Percentiles rank a stretch among this genome's conserved stretches.
phyloP scores from a whole-genome alignment of 64 coral and sea anemone species.

The Stichodactyla mertensii region DNA sequence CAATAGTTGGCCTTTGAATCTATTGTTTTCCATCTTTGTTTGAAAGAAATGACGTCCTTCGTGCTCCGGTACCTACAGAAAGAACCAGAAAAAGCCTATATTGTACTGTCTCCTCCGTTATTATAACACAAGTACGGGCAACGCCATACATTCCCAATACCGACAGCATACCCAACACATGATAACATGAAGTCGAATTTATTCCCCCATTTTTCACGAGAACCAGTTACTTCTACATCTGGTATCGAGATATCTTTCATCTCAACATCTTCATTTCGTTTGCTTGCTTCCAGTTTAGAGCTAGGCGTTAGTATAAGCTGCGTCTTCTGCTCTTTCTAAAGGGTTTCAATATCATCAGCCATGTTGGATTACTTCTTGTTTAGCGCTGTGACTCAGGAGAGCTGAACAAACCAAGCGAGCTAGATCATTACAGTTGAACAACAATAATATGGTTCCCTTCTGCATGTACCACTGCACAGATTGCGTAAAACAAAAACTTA shows the following conservation, averaged over 20 bases:
- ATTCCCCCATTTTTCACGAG: constrained; percentile 29
- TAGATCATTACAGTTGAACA: too few relatives aligned
- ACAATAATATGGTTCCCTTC: too few relatives aligned
- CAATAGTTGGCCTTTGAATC: too few relatives aligned
- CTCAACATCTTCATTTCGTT: neutral
- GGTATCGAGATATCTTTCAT: neutral
- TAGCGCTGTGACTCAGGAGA: too few relatives aligned
- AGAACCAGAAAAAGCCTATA: too few relatives aligned
- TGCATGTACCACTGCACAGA: too few relatives aligned
- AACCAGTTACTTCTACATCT: neutral
- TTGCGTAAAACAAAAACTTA: too few relatives aligned
- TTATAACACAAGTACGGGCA: constrained; percentile 62
- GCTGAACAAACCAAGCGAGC: too few relatives aligned
- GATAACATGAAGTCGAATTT: constrained; percentile 66
- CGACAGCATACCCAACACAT: constrained; percentile 48
- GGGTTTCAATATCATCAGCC: neutral
- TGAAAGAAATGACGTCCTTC: too few relatives aligned
- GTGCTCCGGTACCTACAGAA: too few relatives aligned
- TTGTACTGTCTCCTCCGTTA: constrained; percentile 45
- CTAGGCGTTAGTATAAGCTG: neutral
- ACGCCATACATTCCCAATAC: constrained; percentile 60
- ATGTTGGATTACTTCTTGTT: neutral
- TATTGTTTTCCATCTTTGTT: too few relatives aligned
- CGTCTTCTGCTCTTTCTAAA: neutral
- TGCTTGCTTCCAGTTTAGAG: neutral